phyloP scores from a whole-genome alignment of 2,888 invertebrate species.

The Brenthis daphne region DNA sequence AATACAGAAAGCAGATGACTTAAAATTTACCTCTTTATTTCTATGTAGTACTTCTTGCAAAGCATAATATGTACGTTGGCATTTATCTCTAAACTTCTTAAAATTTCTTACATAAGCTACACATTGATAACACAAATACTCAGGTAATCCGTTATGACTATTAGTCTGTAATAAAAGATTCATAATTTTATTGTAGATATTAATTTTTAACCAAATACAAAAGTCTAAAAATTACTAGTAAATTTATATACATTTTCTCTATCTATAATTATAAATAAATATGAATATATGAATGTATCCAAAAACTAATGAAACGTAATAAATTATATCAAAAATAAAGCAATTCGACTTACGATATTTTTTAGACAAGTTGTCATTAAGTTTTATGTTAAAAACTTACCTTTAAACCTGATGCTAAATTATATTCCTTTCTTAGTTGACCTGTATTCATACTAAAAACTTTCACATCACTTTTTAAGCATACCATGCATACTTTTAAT shows the following conservation, averaged over 20 bases:
- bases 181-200: not conserved
- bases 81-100: constrained; percentile 64
- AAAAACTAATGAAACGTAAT: no score
- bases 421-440: constrained; percentile 60
- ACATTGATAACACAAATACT: constrained; percentile 68
- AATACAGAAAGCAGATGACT: not conserved
- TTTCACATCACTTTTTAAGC: constrained; percentile 61
- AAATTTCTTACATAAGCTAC: constrained; percentile 55
- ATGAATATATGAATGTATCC: no score
- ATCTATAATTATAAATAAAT: not conserved
- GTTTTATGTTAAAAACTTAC: constrained; percentile 47
- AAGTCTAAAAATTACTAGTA: no score
- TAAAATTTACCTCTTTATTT: constrained; percentile 57
- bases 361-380: not conserved
- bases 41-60: constrained; percentile 59
- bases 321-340: no score
- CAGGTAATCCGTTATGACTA: constrained; percentile 59
- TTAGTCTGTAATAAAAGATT: constrained; percentile 52
- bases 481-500: constrained; percentile 66
- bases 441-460: constrained; percentile 58
- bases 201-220: not conserved
- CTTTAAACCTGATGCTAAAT: constrained; percentile 64
- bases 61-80: constrained; percentile 64
- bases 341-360: no score
- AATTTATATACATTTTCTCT: no score